phyloP scores from a whole-genome alignment of 2,888 invertebrate species.

The Encarsia formosa region DNA sequence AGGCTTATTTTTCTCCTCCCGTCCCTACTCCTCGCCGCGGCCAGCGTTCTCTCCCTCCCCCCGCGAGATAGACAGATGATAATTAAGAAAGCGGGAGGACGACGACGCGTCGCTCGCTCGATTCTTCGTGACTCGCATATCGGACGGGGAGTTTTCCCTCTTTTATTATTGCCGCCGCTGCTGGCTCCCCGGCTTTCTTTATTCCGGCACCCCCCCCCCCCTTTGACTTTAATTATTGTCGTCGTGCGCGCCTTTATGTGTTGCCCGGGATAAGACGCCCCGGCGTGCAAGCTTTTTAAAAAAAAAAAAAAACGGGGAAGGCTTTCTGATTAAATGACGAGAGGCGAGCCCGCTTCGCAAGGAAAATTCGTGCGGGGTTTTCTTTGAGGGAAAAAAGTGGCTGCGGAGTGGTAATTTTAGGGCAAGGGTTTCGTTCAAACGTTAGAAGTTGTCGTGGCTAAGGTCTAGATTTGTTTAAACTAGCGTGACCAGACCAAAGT shows the following conservation, averaged over 20 bases:
- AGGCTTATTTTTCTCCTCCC: no score
- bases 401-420: no score
- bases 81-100: constrained; percentile 49
- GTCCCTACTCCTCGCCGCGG: constrained; percentile 13
- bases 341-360: constrained; percentile 3
- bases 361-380: no score
- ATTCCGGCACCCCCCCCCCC: constrained; percentile 24
- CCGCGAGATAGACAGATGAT: constrained; percentile 51
- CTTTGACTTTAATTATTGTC: constrained; percentile 27
- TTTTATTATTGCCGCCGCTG: background rate
- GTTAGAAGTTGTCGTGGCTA: no score
- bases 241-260: constrained; percentile 29
- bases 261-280: constrained; percentile 13
- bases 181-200: constrained; percentile 21
- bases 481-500: no score
- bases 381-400: no score
- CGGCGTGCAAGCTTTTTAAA: no score
- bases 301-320: no score
- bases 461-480: no score
- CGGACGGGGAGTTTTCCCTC: constrained; percentile 5
- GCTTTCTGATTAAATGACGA: constrained; percentile 25
- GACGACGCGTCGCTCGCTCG: constrained; percentile 29
- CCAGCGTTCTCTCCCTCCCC: constrained; percentile 2
- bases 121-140: constrained; percentile 35
- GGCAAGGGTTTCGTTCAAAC: no score